phyloP scores from a whole-genome alignment of 2,113 vertebrate genomes.

The Grammomys surdaster region DNA sequence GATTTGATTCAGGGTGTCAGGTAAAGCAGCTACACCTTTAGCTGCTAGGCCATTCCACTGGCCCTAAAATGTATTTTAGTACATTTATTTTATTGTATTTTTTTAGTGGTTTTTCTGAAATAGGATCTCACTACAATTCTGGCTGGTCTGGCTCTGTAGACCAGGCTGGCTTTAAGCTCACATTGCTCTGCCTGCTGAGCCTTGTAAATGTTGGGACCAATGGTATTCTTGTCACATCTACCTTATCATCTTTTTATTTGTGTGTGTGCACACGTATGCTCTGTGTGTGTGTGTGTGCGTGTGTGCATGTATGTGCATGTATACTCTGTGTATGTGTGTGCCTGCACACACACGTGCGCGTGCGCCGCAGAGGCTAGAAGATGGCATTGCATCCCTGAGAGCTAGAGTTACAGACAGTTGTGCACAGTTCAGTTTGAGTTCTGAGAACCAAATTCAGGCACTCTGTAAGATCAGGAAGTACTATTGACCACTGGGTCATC shows the following conservation, averaged over 20 bases:
- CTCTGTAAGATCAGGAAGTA: background rate
- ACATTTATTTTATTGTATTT: background rate
- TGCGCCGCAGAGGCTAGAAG: no score
- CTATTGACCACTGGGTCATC: background rate
- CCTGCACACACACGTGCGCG: fast-evolving
- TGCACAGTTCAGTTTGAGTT: background rate
- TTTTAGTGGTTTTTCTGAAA: background rate
- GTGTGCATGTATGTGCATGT: no score
- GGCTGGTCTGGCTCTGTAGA: background rate
- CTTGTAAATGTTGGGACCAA: background rate
- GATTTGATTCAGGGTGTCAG: background rate
- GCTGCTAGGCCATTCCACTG: background rate
- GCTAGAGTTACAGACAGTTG: no score
- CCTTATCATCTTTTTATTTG: background rate
- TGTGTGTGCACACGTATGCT: background rate
- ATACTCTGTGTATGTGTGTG: no score
- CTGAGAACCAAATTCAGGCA: background rate
- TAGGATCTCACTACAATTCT: background rate
- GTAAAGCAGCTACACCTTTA: background rate
- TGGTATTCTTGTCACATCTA: background rate
- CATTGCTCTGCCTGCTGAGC: background rate
- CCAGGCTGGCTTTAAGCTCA: background rate
- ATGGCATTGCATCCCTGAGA: no score
- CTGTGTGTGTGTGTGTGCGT: background rate
- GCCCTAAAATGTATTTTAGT: background rate